Conservation (phyloP, 2,888 invertebrate species). For the Nipponacmea schrenckii region DNA sequence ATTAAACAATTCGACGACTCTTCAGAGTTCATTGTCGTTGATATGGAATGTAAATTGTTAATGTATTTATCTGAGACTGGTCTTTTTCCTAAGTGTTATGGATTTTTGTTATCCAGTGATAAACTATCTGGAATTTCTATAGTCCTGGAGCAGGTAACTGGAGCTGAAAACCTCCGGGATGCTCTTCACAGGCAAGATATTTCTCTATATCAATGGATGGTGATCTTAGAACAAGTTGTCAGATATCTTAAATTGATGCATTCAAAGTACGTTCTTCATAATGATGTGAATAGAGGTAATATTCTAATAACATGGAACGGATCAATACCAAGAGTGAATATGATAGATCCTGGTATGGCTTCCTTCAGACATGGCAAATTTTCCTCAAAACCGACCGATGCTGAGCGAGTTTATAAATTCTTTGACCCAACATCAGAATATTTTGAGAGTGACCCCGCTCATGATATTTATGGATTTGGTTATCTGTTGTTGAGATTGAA, state of each 20-base stretch:
- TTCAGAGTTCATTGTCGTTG: conserved; percentile 11
- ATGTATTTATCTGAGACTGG: conserved; percentile 8
- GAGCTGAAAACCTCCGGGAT: conserved; percentile 15
- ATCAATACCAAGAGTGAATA: conserved; percentile 7
- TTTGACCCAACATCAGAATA: conserved; percentile 20
- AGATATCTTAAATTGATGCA: conserved; percentile 16
- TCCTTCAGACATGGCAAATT: conserved; percentile 23
- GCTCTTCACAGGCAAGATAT: conserved; percentile 6
- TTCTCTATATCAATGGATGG: conserved; percentile 21
- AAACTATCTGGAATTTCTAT: conserved; percentile 21
- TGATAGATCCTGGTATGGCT: conserved; percentile 29
- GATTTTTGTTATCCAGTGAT: conserved; percentile 18
- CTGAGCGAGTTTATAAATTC: conserved; percentile 12
- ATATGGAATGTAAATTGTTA: conserved; percentile 22
- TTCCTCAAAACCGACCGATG: not conserved
- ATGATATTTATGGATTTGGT: conserved; percentile 25
- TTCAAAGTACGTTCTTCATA: conserved; percentile 22
- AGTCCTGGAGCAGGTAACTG: conserved; percentile 22
- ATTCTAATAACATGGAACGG: conserved; percentile 17
- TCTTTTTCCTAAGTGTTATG: not conserved
- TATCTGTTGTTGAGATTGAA: conserved; percentile 16
- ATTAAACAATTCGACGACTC: conserved; percentile 22
- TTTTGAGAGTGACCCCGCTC: not conserved
- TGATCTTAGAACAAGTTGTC: conserved; percentile 18
- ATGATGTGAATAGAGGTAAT: conserved; percentile 28